Evolutionary conservation across 2,888 invertebrate species (phyloP).

Genomic region (Cephalotes varians): DNA sequence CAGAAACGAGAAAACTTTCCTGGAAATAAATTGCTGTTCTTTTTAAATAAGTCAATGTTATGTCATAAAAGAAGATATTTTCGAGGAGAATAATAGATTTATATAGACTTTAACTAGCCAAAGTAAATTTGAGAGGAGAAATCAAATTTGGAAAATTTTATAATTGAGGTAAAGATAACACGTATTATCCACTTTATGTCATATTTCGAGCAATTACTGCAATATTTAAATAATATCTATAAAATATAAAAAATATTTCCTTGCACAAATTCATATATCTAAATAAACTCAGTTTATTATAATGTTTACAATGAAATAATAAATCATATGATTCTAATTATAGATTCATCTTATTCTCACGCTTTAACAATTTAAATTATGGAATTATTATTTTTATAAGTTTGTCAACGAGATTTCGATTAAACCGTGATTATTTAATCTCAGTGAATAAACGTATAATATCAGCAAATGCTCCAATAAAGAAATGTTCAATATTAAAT

Average conservation of each 20-base stretch:
- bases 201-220: background rate
- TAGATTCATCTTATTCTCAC: background rate
- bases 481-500: constrained; percentile 37
- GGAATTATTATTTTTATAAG: background rate
- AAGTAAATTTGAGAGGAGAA: background rate
- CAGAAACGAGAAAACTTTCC: background rate
- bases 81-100: background rate
- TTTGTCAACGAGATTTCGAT: background rate
- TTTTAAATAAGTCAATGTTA: background rate
- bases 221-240: background rate
- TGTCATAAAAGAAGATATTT: background rate
- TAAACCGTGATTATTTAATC: constrained; percentile 16
- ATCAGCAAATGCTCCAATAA: constrained; percentile 7
- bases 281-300: background rate
- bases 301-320: constrained; percentile 4
- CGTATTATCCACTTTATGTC: background rate
- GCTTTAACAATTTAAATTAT: background rate
- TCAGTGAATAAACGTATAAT: background rate
- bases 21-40: background rate
- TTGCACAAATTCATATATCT: background rate
- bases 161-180: background rate
- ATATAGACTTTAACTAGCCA: background rate
- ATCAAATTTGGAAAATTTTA: background rate
- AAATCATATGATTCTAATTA: background rate
- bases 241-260: background rate